A percentile compares a stretch with the other conserved stretches of the same genome.
Conservation (phyloP, 2,888 invertebrate species). For the Pandemis heparana region DNA sequence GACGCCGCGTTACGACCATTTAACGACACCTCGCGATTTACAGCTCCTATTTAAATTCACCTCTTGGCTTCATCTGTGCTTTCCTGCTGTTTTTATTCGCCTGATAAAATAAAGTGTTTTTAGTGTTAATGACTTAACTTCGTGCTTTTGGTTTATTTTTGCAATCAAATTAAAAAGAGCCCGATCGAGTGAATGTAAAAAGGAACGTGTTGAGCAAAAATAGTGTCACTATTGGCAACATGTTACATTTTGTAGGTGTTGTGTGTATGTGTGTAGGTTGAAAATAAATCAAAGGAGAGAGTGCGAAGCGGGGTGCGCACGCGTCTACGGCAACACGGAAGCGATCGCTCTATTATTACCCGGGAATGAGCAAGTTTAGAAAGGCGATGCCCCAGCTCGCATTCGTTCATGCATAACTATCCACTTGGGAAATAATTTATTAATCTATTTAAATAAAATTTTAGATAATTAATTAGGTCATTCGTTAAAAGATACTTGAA, state of each 20-base stretch:
- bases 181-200: background rate
- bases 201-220: background rate
- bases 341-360: slow-evolving; percentile 48
- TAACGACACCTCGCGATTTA: slow-evolving; percentile 13
- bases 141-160: background rate
- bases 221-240: slow-evolving; percentile 3
- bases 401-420: background rate
- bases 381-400: slow-evolving; percentile 13
- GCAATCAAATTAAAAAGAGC: background rate
- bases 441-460: background rate
- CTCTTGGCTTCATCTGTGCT: background rate
- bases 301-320: slow-evolving; percentile 34
- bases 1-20: background rate
- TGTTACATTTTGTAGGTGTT: slow-evolving; percentile 5
- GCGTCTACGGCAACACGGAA: slow-evolving; percentile 44
- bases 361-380: slow-evolving; percentile 45
- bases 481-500: too few species aligned
- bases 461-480: background rate
- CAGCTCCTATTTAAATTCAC: slow-evolving; percentile 3
- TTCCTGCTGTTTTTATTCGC: background rate
- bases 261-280: slow-evolving; percentile 29
- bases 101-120: background rate
- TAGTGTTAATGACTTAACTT: background rate
- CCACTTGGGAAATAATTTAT: background rate
- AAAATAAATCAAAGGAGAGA: slow-evolving; percentile 43